phyloP scores from a whole-genome alignment of 1,140 invertebrate species.

The Mylabris phalerata region DNA sequence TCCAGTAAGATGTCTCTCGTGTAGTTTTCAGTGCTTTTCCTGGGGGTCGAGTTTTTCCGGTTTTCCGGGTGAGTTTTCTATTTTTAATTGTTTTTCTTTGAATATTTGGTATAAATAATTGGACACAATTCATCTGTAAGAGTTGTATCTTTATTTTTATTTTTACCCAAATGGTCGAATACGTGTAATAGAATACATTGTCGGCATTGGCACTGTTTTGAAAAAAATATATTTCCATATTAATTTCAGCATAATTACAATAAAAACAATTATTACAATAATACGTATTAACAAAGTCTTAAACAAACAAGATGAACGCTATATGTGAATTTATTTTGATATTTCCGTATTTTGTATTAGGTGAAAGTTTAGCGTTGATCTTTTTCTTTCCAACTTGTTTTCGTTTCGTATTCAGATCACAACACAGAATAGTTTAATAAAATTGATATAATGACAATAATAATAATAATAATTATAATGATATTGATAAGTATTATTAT shows the following conservation, averaged over 20 bases:
- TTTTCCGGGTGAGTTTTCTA: no score
- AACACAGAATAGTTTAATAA: slow-evolving; percentile 24
- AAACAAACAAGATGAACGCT: slow-evolving; percentile 11
- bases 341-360: background rate
- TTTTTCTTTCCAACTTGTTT: no score
- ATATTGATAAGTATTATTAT: background rate
- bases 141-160: slow-evolving; percentile 5
- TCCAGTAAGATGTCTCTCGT: no score
- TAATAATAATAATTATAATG: background rate
- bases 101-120: no score
- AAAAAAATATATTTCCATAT: slow-evolving; percentile 33
- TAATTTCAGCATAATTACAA: slow-evolving; percentile 27
- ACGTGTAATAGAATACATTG: slow-evolving; percentile 30
- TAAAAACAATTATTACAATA: slow-evolving; percentile 31
- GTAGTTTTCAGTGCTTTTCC: no score
- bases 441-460: no score
- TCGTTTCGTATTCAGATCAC: slow-evolving; percentile 24
- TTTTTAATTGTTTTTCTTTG: no score
- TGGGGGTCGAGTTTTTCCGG: no score
- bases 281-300: slow-evolving; percentile 29
- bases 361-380: no score
- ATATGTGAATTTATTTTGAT: background rate
- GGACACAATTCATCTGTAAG: no score
- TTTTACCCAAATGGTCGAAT: slow-evolving; percentile 30
- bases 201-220: slow-evolving; percentile 36